Percentiles rank a stretch among this genome's conserved stretches.
These are phyloP conservation scores for Dichetophora obliterata DNA, from an alignment of 2,888 invertebrate species.

Conservation along the genomic window DNA sequence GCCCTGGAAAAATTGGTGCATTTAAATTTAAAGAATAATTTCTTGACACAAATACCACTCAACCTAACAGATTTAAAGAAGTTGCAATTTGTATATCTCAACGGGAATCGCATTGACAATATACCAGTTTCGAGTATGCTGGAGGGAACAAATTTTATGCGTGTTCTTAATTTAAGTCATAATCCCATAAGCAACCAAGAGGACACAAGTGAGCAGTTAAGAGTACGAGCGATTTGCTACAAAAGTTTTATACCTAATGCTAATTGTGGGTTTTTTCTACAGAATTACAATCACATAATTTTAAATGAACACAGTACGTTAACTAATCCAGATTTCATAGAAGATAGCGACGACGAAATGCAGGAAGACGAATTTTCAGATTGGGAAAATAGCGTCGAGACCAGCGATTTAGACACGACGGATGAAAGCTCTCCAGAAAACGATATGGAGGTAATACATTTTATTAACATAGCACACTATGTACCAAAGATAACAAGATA, in stretches of 20 bases:
- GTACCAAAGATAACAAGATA: too few relatives aligned
- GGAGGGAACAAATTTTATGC: conserved; percentile 64
- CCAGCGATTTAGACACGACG: conserved; percentile 74
- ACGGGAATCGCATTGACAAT: conserved; percentile 69
- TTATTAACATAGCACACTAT: not conserved
- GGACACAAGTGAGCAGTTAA: conserved; percentile 36
- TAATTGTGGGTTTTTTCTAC: conserved; percentile 3
- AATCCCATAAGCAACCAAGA: conserved; percentile 70
- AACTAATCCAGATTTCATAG: conserved; percentile 21
- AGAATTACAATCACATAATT: conserved; percentile 50
- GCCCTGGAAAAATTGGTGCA: conserved; percentile 74
- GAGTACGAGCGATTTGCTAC: conserved; percentile 40
- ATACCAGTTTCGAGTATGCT: conserved; percentile 51
- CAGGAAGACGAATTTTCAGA: conserved; percentile 70
- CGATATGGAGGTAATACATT: conserved; percentile 71
- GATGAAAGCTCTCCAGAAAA: conserved; percentile 74
- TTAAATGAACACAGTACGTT: conserved; percentile 39
- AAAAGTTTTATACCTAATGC: not conserved
- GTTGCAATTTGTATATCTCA: conserved; percentile 73
- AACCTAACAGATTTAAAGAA: conserved; percentile 69
- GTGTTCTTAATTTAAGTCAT: conserved; percentile 72
- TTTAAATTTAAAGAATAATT: conserved; percentile 75
- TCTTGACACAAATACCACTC: conserved; percentile 71
- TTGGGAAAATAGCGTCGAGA: conserved; percentile 76
- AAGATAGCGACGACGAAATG: conserved; percentile 44